A percentile compares a stretch with the other conserved stretches of the same genome.
phyloP scores from a whole-genome alignment of 2,797 vertebrate species.

The Trachurus trachurus region DNA sequence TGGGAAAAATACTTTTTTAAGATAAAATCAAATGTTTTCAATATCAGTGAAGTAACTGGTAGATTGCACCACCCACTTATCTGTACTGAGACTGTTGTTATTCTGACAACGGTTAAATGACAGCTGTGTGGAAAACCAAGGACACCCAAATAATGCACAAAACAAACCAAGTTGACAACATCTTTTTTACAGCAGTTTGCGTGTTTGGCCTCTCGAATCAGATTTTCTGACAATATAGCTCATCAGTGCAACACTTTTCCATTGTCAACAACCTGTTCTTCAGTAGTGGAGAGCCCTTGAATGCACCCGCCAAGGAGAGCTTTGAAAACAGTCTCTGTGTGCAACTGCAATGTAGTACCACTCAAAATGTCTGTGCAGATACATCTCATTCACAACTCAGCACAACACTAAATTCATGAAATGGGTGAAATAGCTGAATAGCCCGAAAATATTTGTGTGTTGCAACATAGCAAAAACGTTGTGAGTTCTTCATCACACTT shows the following conservation, averaged over 20 bases:
- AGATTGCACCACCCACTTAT: too few relatives aligned
- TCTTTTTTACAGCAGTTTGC: neutral
- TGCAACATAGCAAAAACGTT: neutral
- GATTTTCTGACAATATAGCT: constrained; percentile 5
- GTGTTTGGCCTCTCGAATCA: constrained; percentile 12
- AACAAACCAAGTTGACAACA: neutral
- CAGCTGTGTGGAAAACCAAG: neutral
- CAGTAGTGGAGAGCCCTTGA: constrained; percentile 36
- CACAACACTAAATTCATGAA: neutral
- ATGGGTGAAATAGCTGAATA: neutral
- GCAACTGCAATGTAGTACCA: neutral
- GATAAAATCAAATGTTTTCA: too few relatives aligned
- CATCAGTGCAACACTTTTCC: neutral
- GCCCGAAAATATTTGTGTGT: neutral
- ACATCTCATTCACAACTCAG: neutral
- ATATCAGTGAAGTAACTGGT: too few relatives aligned
- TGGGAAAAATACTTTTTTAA: too few relatives aligned
- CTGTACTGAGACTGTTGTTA: too few relatives aligned
- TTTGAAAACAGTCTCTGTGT: constrained; percentile 11
- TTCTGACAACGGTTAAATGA: too few relatives aligned
- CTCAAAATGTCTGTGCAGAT: constrained; percentile 7
- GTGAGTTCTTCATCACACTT: neutral
- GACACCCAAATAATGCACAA: neutral
- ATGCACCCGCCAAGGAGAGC: constrained; percentile 9
- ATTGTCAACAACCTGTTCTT: constrained; percentile 10